Evolutionary conservation across 2,113 vertebrate genomes (phyloP).

Genomic region (Plotosus lineatus): DNA sequence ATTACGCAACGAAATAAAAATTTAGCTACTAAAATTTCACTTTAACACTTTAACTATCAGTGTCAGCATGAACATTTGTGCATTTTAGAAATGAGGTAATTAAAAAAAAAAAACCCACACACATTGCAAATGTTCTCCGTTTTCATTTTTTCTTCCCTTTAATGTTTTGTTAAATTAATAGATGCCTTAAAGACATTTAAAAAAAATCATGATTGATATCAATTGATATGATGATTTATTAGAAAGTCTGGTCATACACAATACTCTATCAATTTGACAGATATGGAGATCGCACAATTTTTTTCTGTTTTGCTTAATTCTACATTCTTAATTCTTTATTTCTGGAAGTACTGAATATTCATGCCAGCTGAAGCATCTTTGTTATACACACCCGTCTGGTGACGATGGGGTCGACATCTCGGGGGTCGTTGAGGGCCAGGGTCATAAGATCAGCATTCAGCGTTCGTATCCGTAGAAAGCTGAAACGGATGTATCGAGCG

Average conservation of each 20-base stretch:
- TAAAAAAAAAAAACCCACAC: too few species aligned
- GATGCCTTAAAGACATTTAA: too few species aligned
- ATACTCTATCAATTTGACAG: not conserved
- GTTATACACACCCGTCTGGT: conserved; percentile 82
- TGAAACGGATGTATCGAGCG: conserved; percentile 89
- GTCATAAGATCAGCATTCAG: conserved; percentile 98
- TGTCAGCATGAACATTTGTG: not conserved
- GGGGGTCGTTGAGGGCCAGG: conserved; percentile 80
- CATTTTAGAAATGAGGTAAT: not conserved
- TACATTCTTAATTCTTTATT: not conserved
- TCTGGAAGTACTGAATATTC: not conserved
- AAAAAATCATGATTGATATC: too few species aligned
- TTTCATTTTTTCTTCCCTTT: too few species aligned
- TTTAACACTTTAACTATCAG: too few species aligned
- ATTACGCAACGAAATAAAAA: too few species aligned
- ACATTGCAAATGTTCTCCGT: too few species aligned
- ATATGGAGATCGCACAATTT: not conserved
- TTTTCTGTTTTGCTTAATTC: not conserved
- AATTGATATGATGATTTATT: too few species aligned
- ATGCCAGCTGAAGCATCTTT: too few species aligned
- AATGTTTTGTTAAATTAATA: too few species aligned
- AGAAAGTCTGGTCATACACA: too few species aligned
- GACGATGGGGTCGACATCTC: conserved; percentile 90
- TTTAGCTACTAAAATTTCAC: too few species aligned
- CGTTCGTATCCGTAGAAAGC: conserved; percentile 89